Evolutionary conservation across 2,888 invertebrate species (phyloP), one percentile per base, ranked within the genome.

Genomic region (Nephrocerus scutellatus): DNA sequence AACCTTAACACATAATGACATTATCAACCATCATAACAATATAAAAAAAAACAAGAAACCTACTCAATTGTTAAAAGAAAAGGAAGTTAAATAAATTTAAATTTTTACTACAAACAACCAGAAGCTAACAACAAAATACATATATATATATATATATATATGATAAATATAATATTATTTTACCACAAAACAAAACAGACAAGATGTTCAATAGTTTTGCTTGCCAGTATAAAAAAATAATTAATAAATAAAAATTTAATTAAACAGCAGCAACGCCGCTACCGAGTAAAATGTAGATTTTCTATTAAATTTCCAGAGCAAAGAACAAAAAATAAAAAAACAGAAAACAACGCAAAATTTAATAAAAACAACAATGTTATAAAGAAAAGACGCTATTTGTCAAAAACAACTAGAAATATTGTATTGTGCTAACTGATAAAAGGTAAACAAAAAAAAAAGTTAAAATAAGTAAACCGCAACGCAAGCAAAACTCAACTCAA

Each of bases 241-340:
- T 6, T 21, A 32, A 31, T 22, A 31, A 35, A 24, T 30, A 36
- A 35, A 33, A 25, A 24, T 35, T 18, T 30, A 40, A 22, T 22
- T 41, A 13, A 30, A 41, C 28, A 26, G n/a, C n/a, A n/a, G n/a
- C n/a, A n/a, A n/a, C n/a, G n/a, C n/a, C n/a, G n/a, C n/a, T 14
- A 20, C 14, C 7, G 30, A 30, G 26, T 9, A 36, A 36, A 25
- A n/a, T 36, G 36, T 46, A 46, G 46, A 46, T 46, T 46, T 46
- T 46, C 44, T 46, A 46, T 46, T 39, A 39, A 36, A 43, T 44
- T 36, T 40, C 43, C 40, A 38, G 7, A n/a, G 24, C 23, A 39
- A 44, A 18, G 20, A 31, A 38, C 19, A 38, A 36, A 38, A 41
- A 38, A 23, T 12, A 16, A 36, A 23, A 35, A 20, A 32, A 29